Percentiles rank a stretch among this genome's conserved stretches.
Conservation (phyloP, 1,140 invertebrate species). For the Armadillidium nasatum region DNA sequence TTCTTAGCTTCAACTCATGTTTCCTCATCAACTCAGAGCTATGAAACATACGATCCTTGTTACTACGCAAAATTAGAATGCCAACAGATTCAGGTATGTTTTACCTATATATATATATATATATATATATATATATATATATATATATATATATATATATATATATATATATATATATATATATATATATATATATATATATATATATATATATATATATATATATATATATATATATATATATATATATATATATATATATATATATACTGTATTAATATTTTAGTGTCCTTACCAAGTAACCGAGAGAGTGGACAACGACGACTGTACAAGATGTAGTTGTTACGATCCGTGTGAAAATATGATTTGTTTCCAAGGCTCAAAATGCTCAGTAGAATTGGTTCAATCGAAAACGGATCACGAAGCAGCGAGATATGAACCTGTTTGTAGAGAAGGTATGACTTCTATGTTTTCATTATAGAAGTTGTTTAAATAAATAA, state of each 20-base stretch:
- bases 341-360: constrained; percentile 69
- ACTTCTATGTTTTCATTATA: background rate
- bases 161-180: background rate
- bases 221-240: constrained; percentile 2
- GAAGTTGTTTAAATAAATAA: no score
- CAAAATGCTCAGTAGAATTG: background rate
- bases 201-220: background rate
- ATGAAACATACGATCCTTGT: no score
- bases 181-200: background rate
- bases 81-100: no score
- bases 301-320: constrained; percentile 61
- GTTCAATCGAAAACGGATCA: background rate
- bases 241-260: background rate
- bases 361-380: constrained; percentile 1
- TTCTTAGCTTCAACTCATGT: background rate
- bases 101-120: background rate
- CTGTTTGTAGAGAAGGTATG: constrained; percentile 62
- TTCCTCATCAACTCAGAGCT: no score
- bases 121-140: background rate
- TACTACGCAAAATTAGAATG: no score
- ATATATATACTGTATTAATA: background rate
- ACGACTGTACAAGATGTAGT: constrained; percentile 63
- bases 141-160: background rate
- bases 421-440: constrained; percentile 41
- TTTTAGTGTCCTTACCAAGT: constrained; percentile 66